phyloP scores from a whole-genome alignment of 2,797 vertebrate species.

The Sebastes kiyomatsui region DNA sequence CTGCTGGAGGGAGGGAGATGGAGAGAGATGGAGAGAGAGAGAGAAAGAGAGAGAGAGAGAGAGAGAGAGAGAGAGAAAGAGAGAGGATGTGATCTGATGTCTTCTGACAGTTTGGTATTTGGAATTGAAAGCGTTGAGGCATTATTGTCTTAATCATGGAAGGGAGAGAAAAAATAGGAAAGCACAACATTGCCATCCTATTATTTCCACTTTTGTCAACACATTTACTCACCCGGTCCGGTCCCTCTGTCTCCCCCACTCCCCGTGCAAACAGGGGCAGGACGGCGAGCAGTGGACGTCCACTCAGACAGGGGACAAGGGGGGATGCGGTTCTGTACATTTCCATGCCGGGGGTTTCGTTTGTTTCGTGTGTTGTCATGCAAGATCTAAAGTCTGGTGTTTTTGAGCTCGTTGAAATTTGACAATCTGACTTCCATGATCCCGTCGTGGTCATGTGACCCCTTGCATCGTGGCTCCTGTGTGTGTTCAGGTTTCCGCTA shows the following conservation, averaged over 20 bases:
- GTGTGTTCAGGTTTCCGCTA: not conserved
- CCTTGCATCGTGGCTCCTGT: not conserved
- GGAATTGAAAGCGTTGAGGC: conserved; percentile 63
- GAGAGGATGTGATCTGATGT: conserved; percentile 64
- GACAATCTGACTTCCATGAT: not conserved
- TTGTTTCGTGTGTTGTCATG: not conserved
- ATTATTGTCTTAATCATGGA: conserved; percentile 67
- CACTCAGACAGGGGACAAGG: not conserved
- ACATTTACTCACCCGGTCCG: conserved; percentile 17
- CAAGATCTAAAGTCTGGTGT: not conserved
- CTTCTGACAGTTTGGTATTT: conserved; percentile 74
- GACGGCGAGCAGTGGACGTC: not conserved
- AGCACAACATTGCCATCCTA: conserved; percentile 47
- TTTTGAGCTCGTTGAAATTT: not conserved
- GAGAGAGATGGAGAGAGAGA: not conserved
- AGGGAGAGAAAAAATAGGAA: conserved; percentile 42
- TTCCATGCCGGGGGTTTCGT: not conserved
- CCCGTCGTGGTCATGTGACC: not conserved
- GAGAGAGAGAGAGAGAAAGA: not conserved
- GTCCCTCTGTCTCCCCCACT: not conserved
- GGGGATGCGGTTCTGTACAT: not conserved
- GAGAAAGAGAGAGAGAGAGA: not conserved
- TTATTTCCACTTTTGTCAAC: conserved; percentile 47
- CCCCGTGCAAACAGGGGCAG: not conserved
- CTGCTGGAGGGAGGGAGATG: not conserved